Conservation (phyloP, 35 echinoderm and acorn worm species). For the Ophioderma brevispina region DNA sequence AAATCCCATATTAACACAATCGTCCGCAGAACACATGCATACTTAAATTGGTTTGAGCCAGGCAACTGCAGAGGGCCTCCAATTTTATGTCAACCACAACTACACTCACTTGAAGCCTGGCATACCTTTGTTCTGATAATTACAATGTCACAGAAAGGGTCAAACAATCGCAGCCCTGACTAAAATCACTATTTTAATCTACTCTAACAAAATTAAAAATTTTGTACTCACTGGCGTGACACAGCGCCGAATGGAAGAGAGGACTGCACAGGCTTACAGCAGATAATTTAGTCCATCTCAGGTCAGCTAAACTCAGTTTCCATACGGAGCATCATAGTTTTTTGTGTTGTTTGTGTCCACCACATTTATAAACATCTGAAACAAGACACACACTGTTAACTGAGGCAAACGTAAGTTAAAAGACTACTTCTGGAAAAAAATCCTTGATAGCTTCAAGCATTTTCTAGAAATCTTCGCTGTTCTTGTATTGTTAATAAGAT, state of each 20-base stretch:
- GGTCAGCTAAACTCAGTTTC: conserved; percentile 52
- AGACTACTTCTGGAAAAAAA: no score
- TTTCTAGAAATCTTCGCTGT: background rate
- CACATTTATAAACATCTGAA: conserved; percentile 77
- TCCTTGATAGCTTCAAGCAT: background rate
- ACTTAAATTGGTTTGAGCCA: no score
- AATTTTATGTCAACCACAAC: no score
- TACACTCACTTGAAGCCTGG: no score
- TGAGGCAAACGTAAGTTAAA: background rate
- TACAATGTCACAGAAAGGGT: no score
- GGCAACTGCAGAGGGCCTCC: no score
- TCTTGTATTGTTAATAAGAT: background rate
- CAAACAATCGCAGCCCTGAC: no score
- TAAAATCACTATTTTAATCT: no score
- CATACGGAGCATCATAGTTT: conserved; percentile 70
- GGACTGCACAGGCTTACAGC: conserved; percentile 39
- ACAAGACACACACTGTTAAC: background rate
- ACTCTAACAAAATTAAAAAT: background rate
- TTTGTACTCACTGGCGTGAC: conserved; percentile 69
- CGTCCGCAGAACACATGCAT: no score
- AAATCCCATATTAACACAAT: no score
- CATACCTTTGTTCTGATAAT: no score
- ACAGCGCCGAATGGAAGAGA: conserved; percentile 75
- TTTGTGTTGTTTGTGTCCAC: conserved; percentile 48
- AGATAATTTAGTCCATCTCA: conserved; percentile 49